Evolutionary conservation across 2,113 vertebrate genomes (phyloP), one percentile per base, ranked within the genome.

Genomic region (Perca schrenkii): DNA sequence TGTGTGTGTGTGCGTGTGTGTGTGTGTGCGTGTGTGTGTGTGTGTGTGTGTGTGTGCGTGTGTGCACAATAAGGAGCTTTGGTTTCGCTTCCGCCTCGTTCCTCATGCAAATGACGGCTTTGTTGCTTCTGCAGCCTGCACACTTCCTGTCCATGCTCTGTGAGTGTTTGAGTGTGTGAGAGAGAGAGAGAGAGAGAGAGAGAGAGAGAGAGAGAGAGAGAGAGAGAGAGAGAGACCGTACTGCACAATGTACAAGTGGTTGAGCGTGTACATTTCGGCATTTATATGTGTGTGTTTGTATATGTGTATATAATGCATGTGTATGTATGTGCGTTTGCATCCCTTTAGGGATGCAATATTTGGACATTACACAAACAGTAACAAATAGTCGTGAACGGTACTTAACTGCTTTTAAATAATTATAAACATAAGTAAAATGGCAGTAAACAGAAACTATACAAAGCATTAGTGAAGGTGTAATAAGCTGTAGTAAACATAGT

Each of bases 11-110:
- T 67, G 75, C 61, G 43, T 53, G 36, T 36, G 49, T 71, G 54
- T 54, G 58, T 22, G 79, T 62, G 63, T 31, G 43, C 43, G 22
- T 56, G 46, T 28, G 62, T 68, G 50, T n/a, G 46, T 22, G n/a
- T 4, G 19, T 14, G 36, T 12, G 61, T 21, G 17, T 1, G 56
- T n/a, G 46, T 22, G n/a, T 4, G 19, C 14, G 47, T 16, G 61
- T 25, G 17, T 1, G 56, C 17, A 31, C 43, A 79, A 75, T 64
- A 74, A 83, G 79, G 46, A 85, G 79, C 72, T 82, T 81, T 74
- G 63, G 83, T 92, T 92, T 88, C 80, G 2, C 85, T 91, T 91
- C 91, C 76, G 86, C 74, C 58, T 89, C 78, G 1, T 80, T 88
- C 86, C 11, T 77, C 72, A 90, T 91, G 92, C 87, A 93, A 91